phyloP scores from a whole-genome alignment of 2,797 vertebrate species.

The Spinibarbus caldwelli region DNA sequence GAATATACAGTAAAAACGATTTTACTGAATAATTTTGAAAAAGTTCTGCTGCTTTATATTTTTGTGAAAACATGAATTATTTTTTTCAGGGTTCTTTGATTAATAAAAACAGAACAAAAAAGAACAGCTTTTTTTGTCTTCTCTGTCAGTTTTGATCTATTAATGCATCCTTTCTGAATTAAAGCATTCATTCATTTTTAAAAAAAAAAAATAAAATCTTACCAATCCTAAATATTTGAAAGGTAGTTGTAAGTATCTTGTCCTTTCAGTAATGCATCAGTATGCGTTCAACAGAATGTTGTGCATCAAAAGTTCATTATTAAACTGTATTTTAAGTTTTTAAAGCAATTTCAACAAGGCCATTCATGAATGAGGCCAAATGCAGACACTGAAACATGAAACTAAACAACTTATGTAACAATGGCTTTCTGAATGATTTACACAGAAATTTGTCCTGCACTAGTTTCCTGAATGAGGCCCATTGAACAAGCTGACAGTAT shows the following conservation, averaged over 20 bases:
- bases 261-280: not conserved
- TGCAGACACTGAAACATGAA: not conserved
- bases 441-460: not conserved
- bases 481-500: not conserved
- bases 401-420: not conserved
- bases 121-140: not conserved
- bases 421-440: not conserved
- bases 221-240: not conserved
- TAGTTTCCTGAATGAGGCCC: not conserved
- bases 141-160: not conserved
- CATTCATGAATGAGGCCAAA: not conserved
- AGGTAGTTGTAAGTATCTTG: not conserved
- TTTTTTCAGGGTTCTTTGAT: not conserved
- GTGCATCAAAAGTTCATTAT: not conserved
- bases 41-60: not conserved
- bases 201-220: not conserved
- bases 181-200: not conserved
- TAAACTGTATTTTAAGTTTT: not conserved
- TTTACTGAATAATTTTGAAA: too few species aligned
- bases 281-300: not conserved
- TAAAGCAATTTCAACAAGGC: not conserved
- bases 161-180: not conserved
- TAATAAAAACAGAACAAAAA: not conserved
- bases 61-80: not conserved
- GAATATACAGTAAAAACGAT: not conserved